Evolutionary conservation across 2,797 vertebrate genomes (phyloP).

Genomic region (Numenius phaeopus): DNA sequence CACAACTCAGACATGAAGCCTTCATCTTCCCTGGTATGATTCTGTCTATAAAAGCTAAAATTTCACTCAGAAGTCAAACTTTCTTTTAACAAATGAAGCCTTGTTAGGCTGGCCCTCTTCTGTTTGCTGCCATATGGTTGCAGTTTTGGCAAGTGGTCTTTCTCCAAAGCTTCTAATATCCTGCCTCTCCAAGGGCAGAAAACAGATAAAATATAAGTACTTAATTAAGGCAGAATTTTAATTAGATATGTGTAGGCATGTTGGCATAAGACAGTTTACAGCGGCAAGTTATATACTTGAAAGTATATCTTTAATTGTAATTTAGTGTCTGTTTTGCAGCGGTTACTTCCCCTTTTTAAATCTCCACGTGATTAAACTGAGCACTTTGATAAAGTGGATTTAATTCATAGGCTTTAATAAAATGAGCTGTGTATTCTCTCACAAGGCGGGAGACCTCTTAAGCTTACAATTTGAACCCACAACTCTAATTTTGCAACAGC

Average conservation of each 20-base stretch:
- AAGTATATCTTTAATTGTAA: conserved; percentile 13
- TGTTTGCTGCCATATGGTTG: conserved; percentile 56
- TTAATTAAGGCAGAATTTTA: conserved; percentile 70
- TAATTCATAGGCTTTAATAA: conserved; percentile 1
- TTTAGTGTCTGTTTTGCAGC: conserved; percentile 1
- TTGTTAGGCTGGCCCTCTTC: background rate
- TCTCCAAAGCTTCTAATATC: conserved; percentile 60
- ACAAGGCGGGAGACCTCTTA: background rate
- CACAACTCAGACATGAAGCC: background rate
- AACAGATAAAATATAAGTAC: conserved; percentile 57
- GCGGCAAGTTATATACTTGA: conserved; percentile 4
- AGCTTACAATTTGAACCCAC: background rate
- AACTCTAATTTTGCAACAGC: background rate
- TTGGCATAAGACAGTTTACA: conserved; percentile 46
- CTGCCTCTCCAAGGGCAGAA: conserved; percentile 62
- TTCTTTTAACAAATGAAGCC: conserved; percentile 7
- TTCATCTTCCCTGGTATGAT: background rate
- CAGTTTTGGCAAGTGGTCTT: conserved; percentile 65
- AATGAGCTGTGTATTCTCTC: background rate
- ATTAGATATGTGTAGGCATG: conserved; percentile 64
- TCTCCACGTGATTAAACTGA: background rate
- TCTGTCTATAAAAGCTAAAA: background rate
- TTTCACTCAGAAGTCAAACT: background rate
- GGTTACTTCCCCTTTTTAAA: background rate
- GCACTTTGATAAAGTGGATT: background rate